Conservation (phyloP, 2,797 vertebrate species). For the Xiphorhynchus erythropygius region DNA sequence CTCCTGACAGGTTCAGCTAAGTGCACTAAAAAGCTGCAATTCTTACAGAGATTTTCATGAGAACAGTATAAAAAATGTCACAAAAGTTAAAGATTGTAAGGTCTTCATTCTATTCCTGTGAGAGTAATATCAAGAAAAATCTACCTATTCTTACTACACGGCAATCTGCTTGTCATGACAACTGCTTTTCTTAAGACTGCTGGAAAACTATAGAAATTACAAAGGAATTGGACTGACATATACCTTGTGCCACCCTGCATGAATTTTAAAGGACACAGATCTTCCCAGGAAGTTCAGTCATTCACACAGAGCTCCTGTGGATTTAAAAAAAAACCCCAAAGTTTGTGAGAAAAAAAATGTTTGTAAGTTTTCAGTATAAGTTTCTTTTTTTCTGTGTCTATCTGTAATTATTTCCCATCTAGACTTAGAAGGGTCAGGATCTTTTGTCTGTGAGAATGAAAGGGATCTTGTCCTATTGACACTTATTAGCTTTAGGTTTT, state of each 20-base stretch:
- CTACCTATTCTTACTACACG: not conserved
- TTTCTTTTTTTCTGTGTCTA: not conserved
- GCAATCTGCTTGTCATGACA: not conserved
- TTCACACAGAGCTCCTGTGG: not conserved
- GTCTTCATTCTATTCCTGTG: not conserved
- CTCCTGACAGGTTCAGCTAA: not conserved
- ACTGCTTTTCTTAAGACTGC: not conserved
- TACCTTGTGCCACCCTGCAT: not conserved
- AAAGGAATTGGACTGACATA: not conserved
- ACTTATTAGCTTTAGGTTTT: not conserved
- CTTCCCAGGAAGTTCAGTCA: not conserved
- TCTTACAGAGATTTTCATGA: not conserved
- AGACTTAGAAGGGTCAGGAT: not conserved
- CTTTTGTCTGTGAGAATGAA: not conserved
- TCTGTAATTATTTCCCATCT: not conserved
- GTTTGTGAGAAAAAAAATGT: not conserved
- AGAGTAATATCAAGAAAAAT: not conserved
- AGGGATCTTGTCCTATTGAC: not conserved
- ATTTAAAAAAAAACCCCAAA: accelerated
- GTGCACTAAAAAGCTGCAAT: not conserved
- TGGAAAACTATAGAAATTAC: not conserved
- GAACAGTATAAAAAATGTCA: not conserved
- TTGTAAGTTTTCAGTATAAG: not conserved
- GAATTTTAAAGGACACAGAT: not conserved
- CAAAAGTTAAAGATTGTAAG: not conserved